A percentile compares a stretch with the other conserved stretches of the same genome.
Conservation (phyloP, 2,797 vertebrate species). For the Anniella stebbinsi region DNA sequence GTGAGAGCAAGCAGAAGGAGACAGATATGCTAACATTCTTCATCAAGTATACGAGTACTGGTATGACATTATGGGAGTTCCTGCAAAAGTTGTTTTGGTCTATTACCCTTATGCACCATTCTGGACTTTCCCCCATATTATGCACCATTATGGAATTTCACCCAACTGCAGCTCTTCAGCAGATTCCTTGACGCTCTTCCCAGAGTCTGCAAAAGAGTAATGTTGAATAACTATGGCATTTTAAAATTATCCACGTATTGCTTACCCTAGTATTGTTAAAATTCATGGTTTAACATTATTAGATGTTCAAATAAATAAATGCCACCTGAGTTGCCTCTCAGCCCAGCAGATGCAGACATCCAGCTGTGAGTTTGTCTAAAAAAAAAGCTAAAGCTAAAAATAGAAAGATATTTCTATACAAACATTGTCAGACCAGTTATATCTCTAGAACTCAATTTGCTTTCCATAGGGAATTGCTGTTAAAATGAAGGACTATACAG, state of each 20-base stretch:
- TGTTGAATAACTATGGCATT: neutral
- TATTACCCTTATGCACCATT: neutral
- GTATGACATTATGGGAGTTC: neutral
- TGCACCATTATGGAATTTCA: neutral
- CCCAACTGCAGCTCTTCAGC: neutral
- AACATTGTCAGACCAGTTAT: neutral
- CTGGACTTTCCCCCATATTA: neutral
- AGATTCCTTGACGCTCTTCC: neutral
- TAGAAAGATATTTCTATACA: neutral
- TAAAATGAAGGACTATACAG: neutral
- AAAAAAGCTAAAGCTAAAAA: too few relatives aligned
- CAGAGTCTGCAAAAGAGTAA: neutral
- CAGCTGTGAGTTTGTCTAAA: neutral
- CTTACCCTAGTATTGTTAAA: neutral
- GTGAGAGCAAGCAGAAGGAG: neutral
- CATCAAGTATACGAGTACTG: neutral
- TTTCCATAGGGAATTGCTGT: neutral
- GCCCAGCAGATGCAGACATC: neutral
- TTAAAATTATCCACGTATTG: neutral
- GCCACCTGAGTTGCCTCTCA: neutral
- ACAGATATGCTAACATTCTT: neutral
- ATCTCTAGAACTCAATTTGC: neutral
- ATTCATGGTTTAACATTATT: neutral
- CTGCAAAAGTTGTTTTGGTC: too few relatives aligned
- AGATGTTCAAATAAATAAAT: neutral